phyloP scores from a whole-genome alignment of 2,888 invertebrate species.

The Xestia xanthographa region DNA sequence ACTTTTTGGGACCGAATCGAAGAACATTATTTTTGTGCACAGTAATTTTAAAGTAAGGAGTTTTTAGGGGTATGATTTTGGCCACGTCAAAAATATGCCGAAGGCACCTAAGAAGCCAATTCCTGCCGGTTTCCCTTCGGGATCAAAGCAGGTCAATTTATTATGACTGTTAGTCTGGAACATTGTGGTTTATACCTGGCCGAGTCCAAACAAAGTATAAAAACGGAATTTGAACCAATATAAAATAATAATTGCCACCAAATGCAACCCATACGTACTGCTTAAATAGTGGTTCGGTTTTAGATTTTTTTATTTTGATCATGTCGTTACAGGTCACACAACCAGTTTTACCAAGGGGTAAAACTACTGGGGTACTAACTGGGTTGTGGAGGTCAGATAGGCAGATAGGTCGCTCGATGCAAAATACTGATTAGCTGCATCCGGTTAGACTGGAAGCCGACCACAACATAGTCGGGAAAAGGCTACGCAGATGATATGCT shows the following conservation, averaged over 20 bases:
- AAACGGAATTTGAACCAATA: background rate
- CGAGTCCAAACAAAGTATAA: background rate
- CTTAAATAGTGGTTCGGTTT: background rate
- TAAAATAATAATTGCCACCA: background rate
- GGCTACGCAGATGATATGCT: too few relatives aligned
- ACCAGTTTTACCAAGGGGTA: too few relatives aligned
- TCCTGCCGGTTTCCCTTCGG: too few relatives aligned
- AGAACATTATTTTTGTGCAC: slow-evolving; percentile 9
- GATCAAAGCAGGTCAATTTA: background rate
- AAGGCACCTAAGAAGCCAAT: too few relatives aligned
- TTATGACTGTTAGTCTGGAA: too few relatives aligned
- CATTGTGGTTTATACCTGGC: background rate
- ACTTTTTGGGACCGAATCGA: background rate
- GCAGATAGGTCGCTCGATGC: too few relatives aligned
- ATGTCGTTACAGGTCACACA: background rate
- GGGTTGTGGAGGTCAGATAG: too few relatives aligned
- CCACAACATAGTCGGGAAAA: too few relatives aligned
- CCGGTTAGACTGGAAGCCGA: too few relatives aligned
- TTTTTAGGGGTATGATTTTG: slow-evolving; percentile 16
- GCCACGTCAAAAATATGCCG: background rate
- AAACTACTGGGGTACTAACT: too few relatives aligned
- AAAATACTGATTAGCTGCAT: too few relatives aligned
- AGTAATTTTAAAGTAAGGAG: slow-evolving; percentile 17
- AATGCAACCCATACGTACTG: background rate
- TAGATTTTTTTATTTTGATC: background rate